Conservation (phyloP, 2,888 invertebrate species). For the Palloptera scutellata region DNA sequence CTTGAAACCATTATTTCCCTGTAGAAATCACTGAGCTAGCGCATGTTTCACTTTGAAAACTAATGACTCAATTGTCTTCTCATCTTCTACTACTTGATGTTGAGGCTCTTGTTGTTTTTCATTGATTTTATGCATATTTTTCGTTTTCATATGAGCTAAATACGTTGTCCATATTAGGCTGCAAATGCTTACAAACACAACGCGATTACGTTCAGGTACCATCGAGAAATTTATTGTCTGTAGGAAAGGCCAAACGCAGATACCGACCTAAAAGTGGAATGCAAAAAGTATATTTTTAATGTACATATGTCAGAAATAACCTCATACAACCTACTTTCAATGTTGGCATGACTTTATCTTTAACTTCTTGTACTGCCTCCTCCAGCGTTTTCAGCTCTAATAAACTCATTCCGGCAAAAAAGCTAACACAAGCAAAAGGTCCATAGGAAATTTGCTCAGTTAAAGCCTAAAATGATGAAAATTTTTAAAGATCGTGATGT, state of each 20-base stretch:
- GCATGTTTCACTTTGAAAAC: constrained; percentile 22
- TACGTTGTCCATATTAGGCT: constrained; percentile 81
- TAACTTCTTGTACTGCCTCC: constrained; percentile 73
- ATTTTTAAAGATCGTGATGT: background rate
- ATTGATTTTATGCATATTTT: constrained; percentile 55
- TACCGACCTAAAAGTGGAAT: constrained; percentile 62
- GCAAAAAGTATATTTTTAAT: constrained; percentile 4
- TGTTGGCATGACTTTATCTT: constrained; percentile 76
- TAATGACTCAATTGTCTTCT: constrained; percentile 7
- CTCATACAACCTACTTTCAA: constrained; percentile 62
- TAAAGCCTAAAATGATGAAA: constrained; percentile 64
- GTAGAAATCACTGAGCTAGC: background rate
- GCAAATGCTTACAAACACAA: constrained; percentile 75
- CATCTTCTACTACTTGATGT: constrained; percentile 11
- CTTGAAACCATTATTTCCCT: no score
- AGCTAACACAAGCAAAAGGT: constrained; percentile 77
- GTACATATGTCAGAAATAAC: background rate
- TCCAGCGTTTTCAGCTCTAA: constrained; percentile 73
- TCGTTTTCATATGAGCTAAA: constrained; percentile 78
- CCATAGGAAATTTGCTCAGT: constrained; percentile 80
- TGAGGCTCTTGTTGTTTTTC: constrained; percentile 6
- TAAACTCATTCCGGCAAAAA: constrained; percentile 79
- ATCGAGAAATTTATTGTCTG: constrained; percentile 79
- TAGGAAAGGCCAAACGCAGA: constrained; percentile 75
- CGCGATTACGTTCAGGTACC: constrained; percentile 76